A percentile compares a stretch with the other conserved stretches of the same genome.
Conservation (phyloP, 1,140 invertebrate genomes). For the Aphelinus atriplicis region DNA sequence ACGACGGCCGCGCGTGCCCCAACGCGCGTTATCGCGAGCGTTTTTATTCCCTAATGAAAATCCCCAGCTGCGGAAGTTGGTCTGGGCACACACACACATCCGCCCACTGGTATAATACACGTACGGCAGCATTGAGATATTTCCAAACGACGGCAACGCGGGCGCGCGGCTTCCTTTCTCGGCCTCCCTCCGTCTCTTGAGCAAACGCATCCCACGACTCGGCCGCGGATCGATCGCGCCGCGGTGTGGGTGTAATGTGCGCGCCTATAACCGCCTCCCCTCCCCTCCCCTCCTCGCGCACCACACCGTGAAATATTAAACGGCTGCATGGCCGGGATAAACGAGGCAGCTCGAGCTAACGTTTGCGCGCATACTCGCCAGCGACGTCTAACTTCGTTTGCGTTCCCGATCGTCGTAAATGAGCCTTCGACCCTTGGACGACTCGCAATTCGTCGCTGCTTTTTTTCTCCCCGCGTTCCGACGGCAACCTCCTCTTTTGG, state of each 20-base stretch:
- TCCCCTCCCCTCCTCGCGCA: no score
- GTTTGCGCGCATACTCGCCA: not conserved
- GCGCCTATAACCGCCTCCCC: not conserved
- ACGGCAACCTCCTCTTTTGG: no score
- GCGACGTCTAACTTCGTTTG: no score
- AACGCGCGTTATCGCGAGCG: not conserved
- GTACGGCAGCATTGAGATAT: not conserved
- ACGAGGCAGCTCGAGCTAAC: no score
- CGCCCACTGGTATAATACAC: not conserved
- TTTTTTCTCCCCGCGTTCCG: not conserved
- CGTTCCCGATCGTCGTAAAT: no score
- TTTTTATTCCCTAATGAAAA: constrained; percentile 1
- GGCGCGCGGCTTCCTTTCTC: not conserved
- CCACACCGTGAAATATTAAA: constrained; percentile 18
- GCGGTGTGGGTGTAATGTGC: not conserved
- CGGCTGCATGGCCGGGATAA: not conserved
- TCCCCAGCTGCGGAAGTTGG: constrained; percentile 12
- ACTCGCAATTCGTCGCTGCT: not conserved
- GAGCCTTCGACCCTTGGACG: not conserved
- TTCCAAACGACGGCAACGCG: not conserved
- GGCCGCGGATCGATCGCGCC: constrained; percentile 1
- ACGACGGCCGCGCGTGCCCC: no score
- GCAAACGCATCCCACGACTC: constrained; percentile 3
- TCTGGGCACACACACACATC: not conserved
- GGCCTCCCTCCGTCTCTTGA: not conserved